These are phyloP conservation scores for Podarcis muralis DNA, from an alignment of 2,113 vertebrate species.

Conservation along the genomic window DNA sequence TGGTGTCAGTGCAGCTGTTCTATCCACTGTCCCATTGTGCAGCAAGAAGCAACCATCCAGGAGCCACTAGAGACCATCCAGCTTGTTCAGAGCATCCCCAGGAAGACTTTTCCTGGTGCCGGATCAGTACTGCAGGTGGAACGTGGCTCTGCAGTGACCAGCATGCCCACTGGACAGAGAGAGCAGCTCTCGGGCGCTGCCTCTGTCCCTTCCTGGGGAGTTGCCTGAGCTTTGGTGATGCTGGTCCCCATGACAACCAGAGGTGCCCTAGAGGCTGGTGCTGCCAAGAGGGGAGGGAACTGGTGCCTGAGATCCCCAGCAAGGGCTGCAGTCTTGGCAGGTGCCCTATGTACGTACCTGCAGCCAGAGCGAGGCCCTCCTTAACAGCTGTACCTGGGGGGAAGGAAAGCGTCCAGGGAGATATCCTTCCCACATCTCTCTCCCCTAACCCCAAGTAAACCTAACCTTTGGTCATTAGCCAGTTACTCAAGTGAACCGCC, in stretches of 20 bases:
- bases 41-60: background rate
- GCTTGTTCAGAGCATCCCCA: no score
- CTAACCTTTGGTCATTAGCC: background rate
- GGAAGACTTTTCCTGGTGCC: background rate
- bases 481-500: background rate
- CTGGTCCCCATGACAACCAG: background rate
- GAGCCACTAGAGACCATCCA: background rate
- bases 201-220: background rate
- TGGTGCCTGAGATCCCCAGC: background rate
- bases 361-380: no score
- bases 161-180: background rate
- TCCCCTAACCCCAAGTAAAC: no score
- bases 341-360: no score
- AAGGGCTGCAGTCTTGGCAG: background rate
- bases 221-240: background rate
- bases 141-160: background rate
- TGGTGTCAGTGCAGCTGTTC: background rate
- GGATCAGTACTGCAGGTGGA: rapidly evolving
- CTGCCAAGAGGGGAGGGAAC: background rate
- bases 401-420: no score
- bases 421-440: no score
- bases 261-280: background rate
- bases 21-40: background rate
- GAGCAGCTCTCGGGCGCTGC: no score
- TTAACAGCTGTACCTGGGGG: no score